These are phyloP conservation scores for Drosophila borborema DNA, from an alignment of 2,888 invertebrate genomes.

Conservation along the genomic window DNA sequence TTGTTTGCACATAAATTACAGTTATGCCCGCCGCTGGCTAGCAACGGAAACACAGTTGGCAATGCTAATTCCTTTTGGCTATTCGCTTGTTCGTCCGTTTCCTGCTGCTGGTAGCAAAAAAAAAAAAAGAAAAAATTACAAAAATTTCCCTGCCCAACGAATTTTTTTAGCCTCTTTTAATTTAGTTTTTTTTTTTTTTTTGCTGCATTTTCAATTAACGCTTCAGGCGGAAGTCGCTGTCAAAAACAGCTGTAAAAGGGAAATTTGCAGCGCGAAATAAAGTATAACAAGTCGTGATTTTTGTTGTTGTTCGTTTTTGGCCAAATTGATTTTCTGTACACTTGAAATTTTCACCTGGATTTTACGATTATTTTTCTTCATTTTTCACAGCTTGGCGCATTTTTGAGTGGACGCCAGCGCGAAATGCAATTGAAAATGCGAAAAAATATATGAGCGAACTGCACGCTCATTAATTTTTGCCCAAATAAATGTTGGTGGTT, in stretches of 20 bases:
- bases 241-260: conserved; percentile 36
- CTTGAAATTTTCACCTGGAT: conserved; percentile 55
- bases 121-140: no score
- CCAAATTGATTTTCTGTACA: conserved; percentile 33
- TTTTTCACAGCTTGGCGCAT: conserved; percentile 62
- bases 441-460: conserved; percentile 13
- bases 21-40: conserved; percentile 52
- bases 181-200: not conserved
- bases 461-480: conserved; percentile 23
- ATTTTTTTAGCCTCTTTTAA: conserved; percentile 22
- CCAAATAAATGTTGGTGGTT: not conserved
- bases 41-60: conserved; percentile 72
- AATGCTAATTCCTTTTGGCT: conserved; percentile 71
- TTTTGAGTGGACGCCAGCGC: conserved; percentile 17
- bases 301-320: conserved; percentile 17
- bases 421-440: conserved; percentile 32
- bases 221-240: conserved; percentile 58
- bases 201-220: conserved; percentile 63
- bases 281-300: conserved; percentile 24
- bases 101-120: conserved; percentile 35
- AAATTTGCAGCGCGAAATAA: conserved; percentile 55
- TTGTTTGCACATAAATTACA: conserved; percentile 56
- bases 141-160: conserved; percentile 23
- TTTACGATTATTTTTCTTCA: conserved; percentile 13
- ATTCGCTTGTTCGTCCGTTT: conserved; percentile 42